Percentiles rank a stretch among this genome's conserved stretches.
Conservation (phyloP, 2,888 invertebrate species). For the Lottia scabra region DNA sequence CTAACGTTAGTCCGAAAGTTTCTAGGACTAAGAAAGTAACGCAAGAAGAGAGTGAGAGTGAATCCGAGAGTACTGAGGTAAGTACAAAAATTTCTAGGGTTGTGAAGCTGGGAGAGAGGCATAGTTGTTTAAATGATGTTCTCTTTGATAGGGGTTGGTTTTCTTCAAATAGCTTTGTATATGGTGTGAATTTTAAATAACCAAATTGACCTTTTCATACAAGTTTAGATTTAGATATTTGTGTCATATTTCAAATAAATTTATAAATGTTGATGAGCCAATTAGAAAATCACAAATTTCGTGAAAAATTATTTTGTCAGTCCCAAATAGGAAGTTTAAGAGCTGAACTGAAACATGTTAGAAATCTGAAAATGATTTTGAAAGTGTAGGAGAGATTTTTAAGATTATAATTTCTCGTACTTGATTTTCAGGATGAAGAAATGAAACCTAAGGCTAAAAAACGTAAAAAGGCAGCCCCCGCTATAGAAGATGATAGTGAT, state of each 20-base stretch:
- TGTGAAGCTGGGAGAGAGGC: neutral
- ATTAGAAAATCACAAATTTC: too few relatives aligned
- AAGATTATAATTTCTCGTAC: too few relatives aligned
- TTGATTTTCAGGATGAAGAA: slow-evolving; percentile 81
- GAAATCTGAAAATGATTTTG: too few relatives aligned
- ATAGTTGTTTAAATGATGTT: too few relatives aligned
- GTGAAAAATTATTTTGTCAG: too few relatives aligned
- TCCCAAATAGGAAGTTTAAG: too few relatives aligned
- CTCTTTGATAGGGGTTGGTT: too few relatives aligned
- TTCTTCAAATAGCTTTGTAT: too few relatives aligned
- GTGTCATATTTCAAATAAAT: neutral
- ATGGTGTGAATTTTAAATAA: too few relatives aligned
- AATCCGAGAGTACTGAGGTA: slow-evolving; percentile 54
- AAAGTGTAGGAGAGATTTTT: too few relatives aligned
- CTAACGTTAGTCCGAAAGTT: slow-evolving; percentile 46
- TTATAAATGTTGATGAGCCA: too few relatives aligned
- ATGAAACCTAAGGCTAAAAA: slow-evolving; percentile 91
- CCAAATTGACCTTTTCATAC: neutral
- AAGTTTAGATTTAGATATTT: neutral
- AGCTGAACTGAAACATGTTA: too few relatives aligned
- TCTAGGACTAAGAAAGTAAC: slow-evolving; percentile 42
- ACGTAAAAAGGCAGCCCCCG: slow-evolving; percentile 82
- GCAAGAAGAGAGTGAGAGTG: slow-evolving; percentile 50
- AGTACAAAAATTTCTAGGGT: neutral
- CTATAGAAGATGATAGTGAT: slow-evolving; percentile 76